Evolutionary conservation across 1,140 invertebrate genomes (phyloP).

Genomic region (Drosophila jambulina): DNA sequence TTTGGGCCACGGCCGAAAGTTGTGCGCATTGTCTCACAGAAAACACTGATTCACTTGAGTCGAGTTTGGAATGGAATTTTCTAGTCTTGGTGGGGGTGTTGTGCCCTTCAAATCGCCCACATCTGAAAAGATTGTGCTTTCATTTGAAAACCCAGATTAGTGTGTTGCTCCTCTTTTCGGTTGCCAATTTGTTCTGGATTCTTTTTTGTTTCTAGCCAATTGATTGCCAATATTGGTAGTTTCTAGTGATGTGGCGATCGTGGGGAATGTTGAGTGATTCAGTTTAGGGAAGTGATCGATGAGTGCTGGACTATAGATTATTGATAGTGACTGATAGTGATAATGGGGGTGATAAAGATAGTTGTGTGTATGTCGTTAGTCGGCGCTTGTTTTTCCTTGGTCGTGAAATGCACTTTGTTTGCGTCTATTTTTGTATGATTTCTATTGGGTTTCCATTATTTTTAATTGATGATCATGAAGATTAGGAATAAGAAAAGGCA

Average conservation of each 20-base stretch:
- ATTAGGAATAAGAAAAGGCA: slow-evolving; percentile 78
- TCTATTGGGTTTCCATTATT: slow-evolving; percentile 39
- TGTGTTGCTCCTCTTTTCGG: slow-evolving; percentile 9
- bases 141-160: slow-evolving; percentile 52
- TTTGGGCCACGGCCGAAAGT: slow-evolving; percentile 52
- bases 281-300: slow-evolving; percentile 31
- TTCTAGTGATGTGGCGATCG: slow-evolving; percentile 27
- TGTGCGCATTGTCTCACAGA: slow-evolving; percentile 66
- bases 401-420: slow-evolving; percentile 40
- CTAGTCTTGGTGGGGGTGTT: background rate
- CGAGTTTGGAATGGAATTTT: background rate
- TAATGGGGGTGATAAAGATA: slow-evolving; percentile 27
- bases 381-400: slow-evolving; percentile 16
- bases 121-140: slow-evolving; percentile 56
- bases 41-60: slow-evolving; percentile 30
- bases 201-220: slow-evolving; percentile 25
- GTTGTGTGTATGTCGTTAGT: slow-evolving; percentile 9
- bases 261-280: slow-evolving; percentile 42
- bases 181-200: slow-evolving; percentile 6
- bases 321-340: slow-evolving; percentile 29
- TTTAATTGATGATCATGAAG: slow-evolving; percentile 48
- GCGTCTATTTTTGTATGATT: slow-evolving; percentile 29
- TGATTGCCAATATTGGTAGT: slow-evolving; percentile 32
- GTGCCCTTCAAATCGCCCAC: slow-evolving; percentile 26
- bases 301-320: slow-evolving; percentile 7